These are phyloP conservation scores for Trissolcus japonicus DNA, from an alignment of 2,888 invertebrate species.

Conservation along the genomic window DNA sequence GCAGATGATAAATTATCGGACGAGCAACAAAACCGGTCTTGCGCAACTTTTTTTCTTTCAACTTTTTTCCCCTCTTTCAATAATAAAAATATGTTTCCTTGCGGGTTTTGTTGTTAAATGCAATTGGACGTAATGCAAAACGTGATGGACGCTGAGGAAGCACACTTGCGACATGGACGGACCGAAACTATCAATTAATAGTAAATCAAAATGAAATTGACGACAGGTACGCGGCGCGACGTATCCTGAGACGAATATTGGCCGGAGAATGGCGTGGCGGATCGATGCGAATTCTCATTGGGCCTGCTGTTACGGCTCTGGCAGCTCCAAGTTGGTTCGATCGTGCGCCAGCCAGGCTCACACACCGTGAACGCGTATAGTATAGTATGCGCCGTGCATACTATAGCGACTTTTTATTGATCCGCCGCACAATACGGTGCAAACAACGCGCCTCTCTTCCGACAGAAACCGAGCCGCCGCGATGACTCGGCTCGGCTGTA, in stretches of 20 bases:
- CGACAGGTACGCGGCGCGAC: constrained; percentile 22
- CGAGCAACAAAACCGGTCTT: not conserved
- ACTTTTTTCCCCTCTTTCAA: no score
- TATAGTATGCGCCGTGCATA: constrained; percentile 18
- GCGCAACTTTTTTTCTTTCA: no score
- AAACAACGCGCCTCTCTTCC: constrained; percentile 10
- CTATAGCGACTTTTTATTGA: constrained; percentile 55
- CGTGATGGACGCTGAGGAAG: constrained; percentile 1
- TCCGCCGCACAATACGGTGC: constrained; percentile 29
- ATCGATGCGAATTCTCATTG: constrained; percentile 42
- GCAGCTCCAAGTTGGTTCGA: constrained; percentile 38
- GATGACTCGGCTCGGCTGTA: constrained; percentile 21
- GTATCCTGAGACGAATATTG: constrained; percentile 25
- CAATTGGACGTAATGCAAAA: not conserved
- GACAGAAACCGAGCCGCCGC: constrained; percentile 19
- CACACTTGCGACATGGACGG: constrained; percentile 17
- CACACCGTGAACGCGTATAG: constrained; percentile 19
- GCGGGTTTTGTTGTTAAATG: not conserved
- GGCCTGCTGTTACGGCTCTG: constrained; percentile 17
- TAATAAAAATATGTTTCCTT: not conserved
- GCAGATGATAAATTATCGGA: constrained; percentile 17
- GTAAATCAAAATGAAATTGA: constrained; percentile 11
- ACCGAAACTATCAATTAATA: constrained; percentile 26
- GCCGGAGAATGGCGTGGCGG: constrained; percentile 33
- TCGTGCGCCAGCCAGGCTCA: constrained; percentile 27